phyloP scores from a whole-genome alignment of 2,888 invertebrate genomes.

The Lathronympha strigana region DNA sequence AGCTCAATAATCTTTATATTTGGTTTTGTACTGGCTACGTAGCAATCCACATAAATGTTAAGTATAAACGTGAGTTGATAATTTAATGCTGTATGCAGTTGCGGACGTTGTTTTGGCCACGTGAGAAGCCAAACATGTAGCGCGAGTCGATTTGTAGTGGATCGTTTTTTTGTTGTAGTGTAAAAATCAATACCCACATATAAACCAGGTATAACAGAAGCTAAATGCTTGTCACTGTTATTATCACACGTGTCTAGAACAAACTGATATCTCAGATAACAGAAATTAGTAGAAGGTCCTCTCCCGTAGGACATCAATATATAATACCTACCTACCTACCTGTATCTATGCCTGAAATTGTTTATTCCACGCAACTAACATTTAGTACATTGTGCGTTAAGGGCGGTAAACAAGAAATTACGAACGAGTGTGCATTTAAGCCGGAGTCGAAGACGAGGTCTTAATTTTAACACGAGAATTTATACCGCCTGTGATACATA shows the following conservation, averaged over 20 bases:
- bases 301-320: constrained; percentile 1
- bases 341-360: not conserved
- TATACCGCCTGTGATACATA: too few species aligned
- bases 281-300: constrained; percentile 29
- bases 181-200: constrained; percentile 4
- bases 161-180: constrained; percentile 1
- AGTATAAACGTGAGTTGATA: constrained; percentile 11
- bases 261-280: constrained; percentile 29
- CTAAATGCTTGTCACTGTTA: constrained; percentile 5
- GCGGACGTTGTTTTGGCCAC: constrained; percentile 14
- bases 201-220: not conserved
- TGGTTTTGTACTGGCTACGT: not conserved
- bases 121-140: constrained; percentile 13
- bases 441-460: too few species aligned
- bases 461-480: too few species aligned
- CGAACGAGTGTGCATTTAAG: too few species aligned
- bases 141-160: constrained; percentile 7
- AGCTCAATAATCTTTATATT: too few species aligned
- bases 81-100: constrained; percentile 21
- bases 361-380: too few species aligned
- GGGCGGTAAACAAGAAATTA: too few species aligned
- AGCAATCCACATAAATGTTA: constrained; percentile 3
- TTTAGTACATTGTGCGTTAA: too few species aligned
- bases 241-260: constrained; percentile 25
- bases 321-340: not conserved